These are phyloP conservation scores for Parotia lawesii DNA, from an alignment of 2,113 vertebrate species.

Conservation along the genomic window DNA sequence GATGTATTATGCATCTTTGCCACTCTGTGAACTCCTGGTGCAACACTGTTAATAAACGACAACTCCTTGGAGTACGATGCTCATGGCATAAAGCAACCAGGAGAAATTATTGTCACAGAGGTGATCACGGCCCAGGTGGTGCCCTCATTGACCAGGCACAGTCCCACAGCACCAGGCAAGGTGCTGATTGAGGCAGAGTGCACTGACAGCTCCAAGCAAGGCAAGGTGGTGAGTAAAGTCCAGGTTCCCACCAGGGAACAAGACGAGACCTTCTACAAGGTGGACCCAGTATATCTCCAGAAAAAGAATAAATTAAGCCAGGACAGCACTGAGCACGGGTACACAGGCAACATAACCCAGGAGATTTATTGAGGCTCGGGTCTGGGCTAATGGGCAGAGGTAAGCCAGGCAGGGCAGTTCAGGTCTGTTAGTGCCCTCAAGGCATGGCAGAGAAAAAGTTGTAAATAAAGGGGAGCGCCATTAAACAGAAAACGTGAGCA, in stretches of 20 bases:
- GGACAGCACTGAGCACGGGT: background rate
- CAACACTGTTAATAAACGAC: background rate
- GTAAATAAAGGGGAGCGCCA: background rate
- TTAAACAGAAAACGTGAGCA: background rate
- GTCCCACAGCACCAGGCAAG: background rate
- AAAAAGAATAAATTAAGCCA: background rate
- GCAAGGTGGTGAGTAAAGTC: background rate
- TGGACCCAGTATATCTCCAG: background rate
- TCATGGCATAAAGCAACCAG: background rate
- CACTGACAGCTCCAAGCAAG: background rate
- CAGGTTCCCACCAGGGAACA: background rate
- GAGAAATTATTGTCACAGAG: background rate
- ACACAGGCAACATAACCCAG: background rate
- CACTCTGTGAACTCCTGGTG: background rate
- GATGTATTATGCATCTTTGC: background rate
- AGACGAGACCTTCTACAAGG: background rate
- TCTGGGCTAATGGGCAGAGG: background rate
- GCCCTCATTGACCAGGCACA: background rate
- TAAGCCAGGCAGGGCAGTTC: background rate
- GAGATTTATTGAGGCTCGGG: background rate
- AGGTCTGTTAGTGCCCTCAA: background rate
- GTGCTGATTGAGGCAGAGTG: background rate
- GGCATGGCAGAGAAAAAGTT: background rate
- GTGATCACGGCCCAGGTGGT: background rate
- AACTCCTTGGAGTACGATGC: background rate